Percentiles rank a stretch among this genome's conserved stretches.
These are phyloP conservation scores for fruit fly (Drosophila melanogaster) DNA, from an alignment of 1,140 invertebrate species.

Conservation along the genomic window Release_6_plus_ISO1_MT NT_037436.4:17106501-17107000, in stretches of 20 bases:
- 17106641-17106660: constrained; percentile 30
- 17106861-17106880: constrained; percentile 82
- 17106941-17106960: constrained; percentile 73
- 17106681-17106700: constrained; percentile 81
- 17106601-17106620: constrained; percentile 64
- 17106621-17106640: constrained; percentile 9
- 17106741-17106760: constrained; percentile 12
- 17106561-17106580: constrained; percentile 29
- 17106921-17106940: too few relatives aligned
- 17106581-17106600: constrained; percentile 80
- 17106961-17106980: constrained; percentile 83
- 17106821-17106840: constrained; percentile 41
- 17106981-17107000: constrained; percentile 74
- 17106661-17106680: constrained; percentile 82
- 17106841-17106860: constrained; percentile 81
- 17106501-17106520: constrained; percentile 13
- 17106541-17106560: constrained; percentile 17
- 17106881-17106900: constrained; percentile 67
- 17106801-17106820: constrained; percentile 30
- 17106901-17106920: constrained; percentile 7
- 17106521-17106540: not conserved
- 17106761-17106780: not conserved
- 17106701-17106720: constrained; percentile 83
- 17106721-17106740: constrained; percentile 72
- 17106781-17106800: not conserved